Percentiles rank a stretch among this genome's conserved stretches.
These are phyloP conservation scores for Proteles cristata DNA, from an alignment of 2,113 vertebrate species.

Conservation along the genomic window DNA sequence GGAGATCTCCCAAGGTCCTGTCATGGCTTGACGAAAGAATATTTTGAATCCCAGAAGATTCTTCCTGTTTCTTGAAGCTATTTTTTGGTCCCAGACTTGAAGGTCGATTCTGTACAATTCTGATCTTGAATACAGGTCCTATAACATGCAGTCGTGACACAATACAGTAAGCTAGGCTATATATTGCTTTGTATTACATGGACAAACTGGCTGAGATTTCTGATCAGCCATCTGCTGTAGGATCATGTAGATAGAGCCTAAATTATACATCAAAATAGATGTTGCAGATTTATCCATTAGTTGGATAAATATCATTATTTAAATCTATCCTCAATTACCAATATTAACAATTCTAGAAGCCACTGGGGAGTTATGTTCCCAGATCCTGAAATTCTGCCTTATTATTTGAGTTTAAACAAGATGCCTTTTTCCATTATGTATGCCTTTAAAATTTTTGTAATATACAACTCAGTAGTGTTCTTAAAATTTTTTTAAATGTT, in stretches of 20 bases:
- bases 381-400: background rate
- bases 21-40: background rate
- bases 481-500: too few relatives aligned
- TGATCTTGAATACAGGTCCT: background rate
- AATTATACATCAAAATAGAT: background rate
- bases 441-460: background rate
- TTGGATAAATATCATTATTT: conserved; percentile 28
- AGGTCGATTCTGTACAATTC: background rate
- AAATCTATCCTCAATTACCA: background rate
- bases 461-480: background rate
- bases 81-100: background rate
- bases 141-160: background rate
- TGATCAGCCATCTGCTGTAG: background rate
- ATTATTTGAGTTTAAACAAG: background rate
- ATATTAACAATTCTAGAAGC: background rate
- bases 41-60: background rate
- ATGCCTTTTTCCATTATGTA: background rate
- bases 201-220: background rate
- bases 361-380: background rate
- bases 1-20: background rate
- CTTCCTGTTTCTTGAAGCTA: background rate
- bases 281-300: background rate
- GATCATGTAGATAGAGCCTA: background rate
- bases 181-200: background rate
- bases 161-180: background rate